These are phyloP conservation scores for Leucosticte australis DNA, from an alignment of 2,113 vertebrate species.

Conservation along the genomic window DNA sequence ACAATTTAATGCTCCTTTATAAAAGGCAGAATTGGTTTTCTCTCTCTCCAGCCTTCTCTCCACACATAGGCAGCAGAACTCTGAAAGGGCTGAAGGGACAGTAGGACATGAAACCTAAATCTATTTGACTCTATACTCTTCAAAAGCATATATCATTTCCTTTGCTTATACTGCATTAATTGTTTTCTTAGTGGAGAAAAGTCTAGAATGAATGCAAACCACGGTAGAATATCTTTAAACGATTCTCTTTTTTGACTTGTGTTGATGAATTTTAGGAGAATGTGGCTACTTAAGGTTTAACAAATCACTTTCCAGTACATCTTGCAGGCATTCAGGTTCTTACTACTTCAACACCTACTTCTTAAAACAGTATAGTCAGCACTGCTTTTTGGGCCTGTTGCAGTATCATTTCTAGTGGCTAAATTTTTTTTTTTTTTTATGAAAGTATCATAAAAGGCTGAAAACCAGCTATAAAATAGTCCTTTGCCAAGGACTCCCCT, in stretches of 20 bases:
- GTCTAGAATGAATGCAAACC: not conserved
- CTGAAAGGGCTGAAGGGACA: not conserved
- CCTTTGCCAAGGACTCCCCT: not conserved
- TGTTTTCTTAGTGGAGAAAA: not conserved
- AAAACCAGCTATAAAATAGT: conserved; percentile 14
- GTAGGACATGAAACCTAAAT: not conserved
- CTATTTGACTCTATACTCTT: not conserved
- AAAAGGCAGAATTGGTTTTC: not conserved
- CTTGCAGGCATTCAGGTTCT: not conserved
- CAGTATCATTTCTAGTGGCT: not conserved
- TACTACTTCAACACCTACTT: not conserved
- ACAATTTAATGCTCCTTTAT: not conserved
- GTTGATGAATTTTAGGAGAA: not conserved
- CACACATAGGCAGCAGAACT: not conserved
- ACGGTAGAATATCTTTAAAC: not conserved
- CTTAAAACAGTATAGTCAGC: not conserved
- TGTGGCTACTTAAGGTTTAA: not conserved
- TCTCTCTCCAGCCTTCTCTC: not conserved
- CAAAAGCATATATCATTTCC: not conserved
- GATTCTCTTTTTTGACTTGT: not conserved
- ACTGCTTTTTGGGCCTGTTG: not conserved
- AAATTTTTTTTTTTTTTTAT: not conserved
- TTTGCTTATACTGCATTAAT: not conserved
- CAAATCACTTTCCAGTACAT: not conserved
- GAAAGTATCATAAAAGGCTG: not conserved